Conservation (phyloP, 2,797 vertebrate genomes). For the Siniperca undulata region DNA sequence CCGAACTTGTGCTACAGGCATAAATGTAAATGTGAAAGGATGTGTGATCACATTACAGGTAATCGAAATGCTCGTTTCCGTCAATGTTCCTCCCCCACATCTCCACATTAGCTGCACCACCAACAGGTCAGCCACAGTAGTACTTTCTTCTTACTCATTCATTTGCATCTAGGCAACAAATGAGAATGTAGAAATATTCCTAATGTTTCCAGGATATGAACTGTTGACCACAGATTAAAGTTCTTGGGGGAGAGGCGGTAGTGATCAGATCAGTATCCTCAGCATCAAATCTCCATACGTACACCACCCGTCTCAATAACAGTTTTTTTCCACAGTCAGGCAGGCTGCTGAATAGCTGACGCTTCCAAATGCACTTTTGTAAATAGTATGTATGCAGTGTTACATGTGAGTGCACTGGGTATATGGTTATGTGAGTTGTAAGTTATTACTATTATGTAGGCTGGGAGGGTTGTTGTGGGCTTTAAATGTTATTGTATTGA, state of each 20-base stretch:
- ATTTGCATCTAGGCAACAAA: constrained; percentile 26
- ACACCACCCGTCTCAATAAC: too few relatives aligned
- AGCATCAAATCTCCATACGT: too few relatives aligned
- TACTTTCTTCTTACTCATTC: constrained; percentile 12
- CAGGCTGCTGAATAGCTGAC: too few relatives aligned
- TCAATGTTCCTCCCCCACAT: constrained; percentile 50
- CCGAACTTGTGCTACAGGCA: constrained; percentile 10
- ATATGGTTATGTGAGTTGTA: too few relatives aligned
- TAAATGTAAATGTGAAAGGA: constrained; percentile 19
- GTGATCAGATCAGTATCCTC: background rate
- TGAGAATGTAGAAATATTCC: constrained; percentile 2
- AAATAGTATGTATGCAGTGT: too few relatives aligned
- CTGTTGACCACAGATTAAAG: background rate
- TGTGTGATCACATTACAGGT: constrained; percentile 77
- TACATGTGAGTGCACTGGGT: too few relatives aligned
- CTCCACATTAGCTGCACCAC: constrained; percentile 33
- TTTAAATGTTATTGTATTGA: too few relatives aligned
- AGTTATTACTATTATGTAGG: too few relatives aligned
- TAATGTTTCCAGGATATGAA: background rate
- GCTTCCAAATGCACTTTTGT: too few relatives aligned
- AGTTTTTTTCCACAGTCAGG: too few relatives aligned
- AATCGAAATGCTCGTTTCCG: constrained; percentile 62
- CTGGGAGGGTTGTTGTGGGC: too few relatives aligned
- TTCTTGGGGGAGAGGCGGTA: fast-evolving
- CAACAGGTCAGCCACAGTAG: constrained; percentile 36